Percentiles rank a stretch among this genome's conserved stretches.
These are phyloP conservation scores for Lamprologus tigripictilis DNA, from an alignment of 2,113 vertebrate genomes.

Conservation along the genomic window DNA sequence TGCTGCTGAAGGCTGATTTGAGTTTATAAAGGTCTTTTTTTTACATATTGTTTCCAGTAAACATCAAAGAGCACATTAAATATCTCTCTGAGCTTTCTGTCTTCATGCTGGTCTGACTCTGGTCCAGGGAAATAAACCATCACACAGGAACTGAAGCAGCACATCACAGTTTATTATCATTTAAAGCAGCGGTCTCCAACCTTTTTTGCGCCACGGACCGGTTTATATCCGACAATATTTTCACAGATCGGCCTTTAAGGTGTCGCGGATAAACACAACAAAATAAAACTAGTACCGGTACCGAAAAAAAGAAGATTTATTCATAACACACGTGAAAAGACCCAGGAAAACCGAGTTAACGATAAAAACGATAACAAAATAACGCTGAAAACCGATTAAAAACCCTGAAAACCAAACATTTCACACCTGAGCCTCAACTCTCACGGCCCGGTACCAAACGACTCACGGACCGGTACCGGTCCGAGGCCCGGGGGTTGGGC, in stretches of 20 bases:
- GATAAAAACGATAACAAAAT: background rate
- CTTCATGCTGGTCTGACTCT: background rate
- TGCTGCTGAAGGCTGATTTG: background rate
- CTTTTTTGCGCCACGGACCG: accelerated
- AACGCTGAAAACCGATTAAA: accelerated
- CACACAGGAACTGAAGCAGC: background rate
- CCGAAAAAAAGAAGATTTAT: background rate
- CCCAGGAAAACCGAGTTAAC: accelerated
- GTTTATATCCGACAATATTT: background rate
- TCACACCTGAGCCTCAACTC: background rate
- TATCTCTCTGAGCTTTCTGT: background rate
- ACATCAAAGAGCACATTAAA: background rate
- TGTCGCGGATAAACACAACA: accelerated
- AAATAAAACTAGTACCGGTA: background rate
- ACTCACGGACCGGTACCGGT: background rate
- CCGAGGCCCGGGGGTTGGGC: background rate
- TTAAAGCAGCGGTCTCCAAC: accelerated
- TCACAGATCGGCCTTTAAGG: accelerated
- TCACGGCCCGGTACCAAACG: accelerated
- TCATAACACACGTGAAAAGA: background rate
- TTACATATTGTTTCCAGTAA: background rate
- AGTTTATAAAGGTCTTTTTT: background rate
- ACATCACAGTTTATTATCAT: background rate
- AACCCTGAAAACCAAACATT: accelerated
- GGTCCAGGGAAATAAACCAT: background rate